phyloP scores from a whole-genome alignment of 2,113 vertebrate species.

The Equus quagga region DNA sequence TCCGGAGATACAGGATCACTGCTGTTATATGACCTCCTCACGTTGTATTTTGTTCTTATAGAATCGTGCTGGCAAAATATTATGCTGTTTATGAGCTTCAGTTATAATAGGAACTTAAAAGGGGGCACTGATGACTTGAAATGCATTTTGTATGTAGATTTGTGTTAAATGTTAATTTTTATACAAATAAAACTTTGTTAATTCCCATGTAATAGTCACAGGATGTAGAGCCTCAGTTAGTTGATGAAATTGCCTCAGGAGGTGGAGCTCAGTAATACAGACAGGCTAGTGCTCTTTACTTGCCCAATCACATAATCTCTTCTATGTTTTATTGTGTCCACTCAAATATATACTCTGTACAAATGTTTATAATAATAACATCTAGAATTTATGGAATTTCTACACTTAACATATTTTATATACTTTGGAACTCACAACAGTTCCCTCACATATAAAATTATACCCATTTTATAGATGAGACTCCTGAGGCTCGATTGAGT shows the following conservation, averaged over 20 bases:
- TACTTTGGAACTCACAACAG: not conserved
- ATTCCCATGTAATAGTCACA: not conserved
- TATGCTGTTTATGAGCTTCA: not conserved
- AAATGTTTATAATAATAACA: not conserved
- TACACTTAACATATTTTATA: not conserved
- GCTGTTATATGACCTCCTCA: fast-evolving
- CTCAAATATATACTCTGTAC: not conserved
- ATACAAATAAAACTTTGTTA: not conserved
- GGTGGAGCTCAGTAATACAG: not conserved
- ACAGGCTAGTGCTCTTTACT: not conserved
- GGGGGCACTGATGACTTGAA: not conserved
- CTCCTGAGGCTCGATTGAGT: not conserved
- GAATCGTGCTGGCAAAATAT: not conserved
- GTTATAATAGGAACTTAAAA: not conserved
- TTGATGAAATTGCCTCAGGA: not conserved
- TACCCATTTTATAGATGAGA: not conserved
- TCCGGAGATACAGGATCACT: not conserved
- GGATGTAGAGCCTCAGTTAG: not conserved
- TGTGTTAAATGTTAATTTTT: not conserved
- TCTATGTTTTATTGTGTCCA: not conserved
- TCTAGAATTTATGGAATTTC: not conserved
- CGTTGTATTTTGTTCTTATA: not conserved
- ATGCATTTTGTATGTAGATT: not conserved
- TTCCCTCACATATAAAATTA: not conserved
- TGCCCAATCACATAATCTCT: not conserved